Percentiles rank a stretch among this genome's conserved stretches.
These are phyloP conservation scores for Itoplectis maculator DNA, from an alignment of 2,888 invertebrate genomes.

Conservation along the genomic window DNA sequence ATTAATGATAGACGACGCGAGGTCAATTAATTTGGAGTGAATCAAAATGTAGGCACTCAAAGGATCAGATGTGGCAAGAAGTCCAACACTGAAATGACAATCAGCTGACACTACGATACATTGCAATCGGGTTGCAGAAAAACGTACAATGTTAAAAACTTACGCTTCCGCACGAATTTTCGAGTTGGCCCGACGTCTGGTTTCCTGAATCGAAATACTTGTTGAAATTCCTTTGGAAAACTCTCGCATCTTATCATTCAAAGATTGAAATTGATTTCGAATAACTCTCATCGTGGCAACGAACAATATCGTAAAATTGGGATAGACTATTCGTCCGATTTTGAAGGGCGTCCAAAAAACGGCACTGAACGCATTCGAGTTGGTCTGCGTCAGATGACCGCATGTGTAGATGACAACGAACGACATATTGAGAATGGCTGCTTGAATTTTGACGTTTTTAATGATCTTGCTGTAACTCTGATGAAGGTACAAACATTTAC, in stretches of 20 bases:
- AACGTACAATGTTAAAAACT: too few relatives aligned
- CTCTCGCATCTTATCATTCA: slow-evolving; percentile 44
- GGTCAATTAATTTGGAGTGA: slow-evolving; percentile 35
- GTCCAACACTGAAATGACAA: slow-evolving; percentile 20
- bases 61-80: slow-evolving; percentile 16
- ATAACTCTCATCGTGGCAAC: slow-evolving; percentile 37
- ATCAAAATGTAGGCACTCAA: slow-evolving; percentile 27
- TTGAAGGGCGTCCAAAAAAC: slow-evolving; percentile 43
- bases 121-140: neutral
- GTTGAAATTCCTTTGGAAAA: slow-evolving; percentile 4
- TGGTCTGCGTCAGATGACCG: slow-evolving; percentile 28
- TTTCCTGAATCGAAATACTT: neutral
- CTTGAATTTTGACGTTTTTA: slow-evolving; percentile 1
- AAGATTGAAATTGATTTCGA: slow-evolving; percentile 37
- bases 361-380: neutral
- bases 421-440: slow-evolving; percentile 4
- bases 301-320: slow-evolving; percentile 52
- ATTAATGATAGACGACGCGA: slow-evolving; percentile 24
- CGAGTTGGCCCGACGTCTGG: neutral
- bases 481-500: slow-evolving; percentile 9
- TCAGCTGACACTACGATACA: neutral
- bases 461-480: neutral
- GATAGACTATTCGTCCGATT: slow-evolving; percentile 53
- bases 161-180: slow-evolving; percentile 29
- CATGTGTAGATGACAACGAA: neutral